Evolutionary conservation across 2,113 vertebrate genomes (phyloP).

Genomic region (Rhinolophus ferrumequinum): DNA sequence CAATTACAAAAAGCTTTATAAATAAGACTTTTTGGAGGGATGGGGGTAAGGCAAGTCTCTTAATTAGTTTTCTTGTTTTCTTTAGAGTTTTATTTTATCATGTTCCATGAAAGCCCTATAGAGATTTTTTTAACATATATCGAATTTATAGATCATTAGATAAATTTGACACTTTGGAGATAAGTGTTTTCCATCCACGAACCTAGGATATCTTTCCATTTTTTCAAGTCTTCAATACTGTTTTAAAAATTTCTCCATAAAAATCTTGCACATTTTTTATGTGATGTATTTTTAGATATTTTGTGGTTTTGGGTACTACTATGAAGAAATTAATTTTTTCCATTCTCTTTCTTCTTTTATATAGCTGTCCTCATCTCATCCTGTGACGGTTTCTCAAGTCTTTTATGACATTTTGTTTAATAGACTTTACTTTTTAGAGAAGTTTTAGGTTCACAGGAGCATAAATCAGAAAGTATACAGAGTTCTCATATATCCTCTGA

Average conservation of each 20-base stretch:
- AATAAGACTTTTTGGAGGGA: neutral
- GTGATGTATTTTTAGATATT: neutral
- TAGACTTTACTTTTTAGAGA: neutral
- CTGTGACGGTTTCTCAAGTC: neutral
- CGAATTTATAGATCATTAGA: neutral
- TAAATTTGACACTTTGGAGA: neutral
- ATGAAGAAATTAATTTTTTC: neutral
- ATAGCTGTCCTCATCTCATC: neutral
- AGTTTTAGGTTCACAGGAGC: neutral
- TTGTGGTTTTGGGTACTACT: neutral
- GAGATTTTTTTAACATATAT: neutral
- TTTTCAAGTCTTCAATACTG: neutral
- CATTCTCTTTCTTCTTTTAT: neutral
- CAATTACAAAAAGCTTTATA: neutral
- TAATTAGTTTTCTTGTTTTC: neutral
- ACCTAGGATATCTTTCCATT: neutral
- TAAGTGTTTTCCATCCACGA: neutral
- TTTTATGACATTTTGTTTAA: neutral
- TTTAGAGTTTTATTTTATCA: neutral
- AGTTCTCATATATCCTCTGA: neutral
- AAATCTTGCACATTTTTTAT: neutral
- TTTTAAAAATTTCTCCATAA: neutral
- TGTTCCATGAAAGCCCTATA: neutral
- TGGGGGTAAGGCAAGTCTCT: neutral
- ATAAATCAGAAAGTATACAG: neutral